Conservation (phyloP, 2,888 invertebrate species). For the Pelosia muscerda region DNA sequence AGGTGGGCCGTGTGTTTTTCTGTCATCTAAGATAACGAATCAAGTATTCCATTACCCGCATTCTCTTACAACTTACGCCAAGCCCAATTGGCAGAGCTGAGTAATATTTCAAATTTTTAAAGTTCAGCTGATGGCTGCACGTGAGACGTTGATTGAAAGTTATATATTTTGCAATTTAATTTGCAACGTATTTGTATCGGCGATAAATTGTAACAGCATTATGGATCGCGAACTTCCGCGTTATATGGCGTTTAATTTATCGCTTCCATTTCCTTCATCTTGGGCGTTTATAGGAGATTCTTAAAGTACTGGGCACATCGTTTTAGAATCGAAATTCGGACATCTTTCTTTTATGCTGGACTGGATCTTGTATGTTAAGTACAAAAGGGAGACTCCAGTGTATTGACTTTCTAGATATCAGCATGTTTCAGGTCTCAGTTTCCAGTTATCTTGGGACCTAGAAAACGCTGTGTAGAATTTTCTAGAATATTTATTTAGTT, state of each 20-base stretch:
- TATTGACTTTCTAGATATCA: too few relatives aligned
- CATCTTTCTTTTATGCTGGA: neutral
- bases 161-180: slow-evolving; percentile 70
- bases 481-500: too few relatives aligned
- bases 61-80: slow-evolving; percentile 21
- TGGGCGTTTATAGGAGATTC: neutral
- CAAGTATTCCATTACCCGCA: slow-evolving; percentile 27
- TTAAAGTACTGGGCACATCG: neutral
- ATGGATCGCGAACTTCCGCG: slow-evolving; percentile 11
- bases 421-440: too few relatives aligned
- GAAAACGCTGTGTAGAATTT: too few relatives aligned
- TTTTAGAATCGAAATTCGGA: neutral
- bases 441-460: too few relatives aligned
- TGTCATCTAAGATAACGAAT: neutral
- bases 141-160: slow-evolving; percentile 74
- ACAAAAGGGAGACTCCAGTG: neutral
- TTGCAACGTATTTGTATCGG: slow-evolving; percentile 56
- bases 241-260: slow-evolving; percentile 13
- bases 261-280: neutral
- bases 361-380: neutral
- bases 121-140: slow-evolving; percentile 61
- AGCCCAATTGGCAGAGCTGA: slow-evolving; percentile 52
- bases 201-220: slow-evolving; percentile 48
- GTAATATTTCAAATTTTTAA: slow-evolving; percentile 79
- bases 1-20: too few relatives aligned